Base-by-base conservation (phyloP, 2,797 vertebrate species). In the Chromis chromis region DNA sequence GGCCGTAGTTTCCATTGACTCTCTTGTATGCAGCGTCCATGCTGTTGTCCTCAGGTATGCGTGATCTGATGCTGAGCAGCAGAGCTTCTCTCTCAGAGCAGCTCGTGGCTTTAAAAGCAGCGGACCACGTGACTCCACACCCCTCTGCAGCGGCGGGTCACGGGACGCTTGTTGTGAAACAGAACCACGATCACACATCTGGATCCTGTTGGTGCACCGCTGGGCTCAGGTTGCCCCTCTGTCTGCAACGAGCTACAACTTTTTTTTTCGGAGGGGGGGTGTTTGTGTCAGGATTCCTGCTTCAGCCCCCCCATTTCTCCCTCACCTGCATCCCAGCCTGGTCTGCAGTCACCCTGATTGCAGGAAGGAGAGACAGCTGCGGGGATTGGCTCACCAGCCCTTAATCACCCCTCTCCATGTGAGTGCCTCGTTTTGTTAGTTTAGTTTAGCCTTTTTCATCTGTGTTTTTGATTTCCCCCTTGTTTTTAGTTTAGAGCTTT, bases 21-120 rank as follows among this genome's bases (percentile, higher is more conserved):
- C 3, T 88, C 61, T 83, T 93, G 74, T 91, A 85, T 0, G 74
- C 88, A 19, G 92, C 88, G 80, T 95, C 95, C 95, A 95, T 95
- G 82, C 65, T 93, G 25, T 24, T 21, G 0, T 36, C 55, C 77
- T 64, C 82, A 67, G 84, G 87, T 84, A 22, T 58, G 36, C 39
- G 60, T 53, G 49, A 31, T 24, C 62, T 64, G 85, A 78, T 64
- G 82, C 62, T 57, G 58, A 42, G 10, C 64, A 42, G 10, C 64
- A 14, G 57, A 24, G 52, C 46, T 79, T 33, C 28, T 76, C 57
- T 55, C 62, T 72, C 65, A 3, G 75, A 39, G 69, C 81, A 36
- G 54, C 78, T 60, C 33, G 2, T 10, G 33, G 9, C 33, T 36
- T 36, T 36, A 36, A 36, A 36, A 11, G 33, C 33, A 36, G 33